Base-by-base conservation (phyloP, 1,140 invertebrate species). In the Drosophila auraria region DNA sequence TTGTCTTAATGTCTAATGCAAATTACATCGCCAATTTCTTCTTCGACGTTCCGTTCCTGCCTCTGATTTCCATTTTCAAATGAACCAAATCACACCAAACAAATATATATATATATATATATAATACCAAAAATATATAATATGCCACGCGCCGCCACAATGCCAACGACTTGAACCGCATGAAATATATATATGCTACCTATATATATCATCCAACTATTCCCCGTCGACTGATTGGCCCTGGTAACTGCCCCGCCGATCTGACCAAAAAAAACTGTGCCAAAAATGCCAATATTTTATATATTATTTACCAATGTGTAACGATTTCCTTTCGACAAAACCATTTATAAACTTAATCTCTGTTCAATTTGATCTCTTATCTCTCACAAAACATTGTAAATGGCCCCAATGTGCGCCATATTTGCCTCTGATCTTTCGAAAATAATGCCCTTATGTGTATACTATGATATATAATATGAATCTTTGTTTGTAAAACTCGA, bases 41-140 rank as follows among this genome's bases (percentile, higher is more conserved):
- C 84, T 84, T 89, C 84, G 80, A 87, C 84, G 84, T 87, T 87
- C 84, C 84, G 84, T 87, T 87, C 84, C 84, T 89, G 84, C 84
- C 84, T 87, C 78, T 89, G 73, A 87, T 78, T 89, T 69, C 62
- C 74, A 78, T 80, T 70, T 69, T 81, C 40, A 42, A 57, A 58
- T 57, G 53, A 57, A 40, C 14, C 54, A 56, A 56, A 38, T 20
- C 30, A 56, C 51, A 56, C 51, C 51, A 54, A 54, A 20, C 50
- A 38, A 62, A 58, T 40, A 57, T 57, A 40, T 65, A 40, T 71
- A 20, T 7, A 20, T 33, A 33, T 33, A 33, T 8, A 40, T 57
- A 25, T 9, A 11, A 62, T 6, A 27, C 20, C 20, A 20, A 20
- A 20, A 54, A 57, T 27, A 27, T 42, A 57, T 33, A 45, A 78